Evolutionary conservation across 2,888 invertebrate genomes (phyloP).

Genomic region (Meiosimyza decipiens): DNA sequence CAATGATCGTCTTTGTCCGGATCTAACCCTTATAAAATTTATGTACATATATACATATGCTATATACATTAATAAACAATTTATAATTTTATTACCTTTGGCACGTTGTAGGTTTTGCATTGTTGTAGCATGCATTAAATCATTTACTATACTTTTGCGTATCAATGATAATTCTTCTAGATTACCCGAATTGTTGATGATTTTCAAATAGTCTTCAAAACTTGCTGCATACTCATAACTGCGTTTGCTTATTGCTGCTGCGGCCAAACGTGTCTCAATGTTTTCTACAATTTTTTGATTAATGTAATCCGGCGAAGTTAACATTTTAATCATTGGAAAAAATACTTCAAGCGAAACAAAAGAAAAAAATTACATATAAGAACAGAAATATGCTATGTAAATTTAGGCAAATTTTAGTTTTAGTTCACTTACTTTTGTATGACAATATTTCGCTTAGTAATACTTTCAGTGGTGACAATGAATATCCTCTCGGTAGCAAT

Average conservation of each 20-base stretch:
- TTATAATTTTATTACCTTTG: constrained; percentile 70
- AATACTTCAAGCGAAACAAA: constrained; percentile 65
- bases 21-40: constrained; percentile 54
- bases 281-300: constrained; percentile 88
- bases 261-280: constrained; percentile 82
- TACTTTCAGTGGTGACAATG: constrained; percentile 80
- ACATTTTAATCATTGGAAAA: constrained; percentile 82
- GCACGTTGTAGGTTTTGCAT: constrained; percentile 89
- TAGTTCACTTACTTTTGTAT: constrained; percentile 76
- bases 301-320: constrained; percentile 92
- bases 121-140: constrained; percentile 94
- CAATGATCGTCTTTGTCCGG: constrained; percentile 67
- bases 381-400: no score
- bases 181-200: constrained; percentile 84
- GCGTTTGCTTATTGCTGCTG: constrained; percentile 80
- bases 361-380: not conserved
- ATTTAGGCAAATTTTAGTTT: no score
- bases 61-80: not conserved
- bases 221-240: constrained; percentile 90
- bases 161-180: constrained; percentile 86
- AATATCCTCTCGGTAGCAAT: constrained; percentile 84
- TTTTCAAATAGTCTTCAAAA: constrained; percentile 88
- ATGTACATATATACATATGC: not conserved
- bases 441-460: constrained; percentile 85
- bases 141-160: constrained; percentile 87